These are phyloP conservation scores for Malurus cyaneus DNA, from an alignment of 2,113 vertebrate genomes.

Conservation along the genomic window DNA sequence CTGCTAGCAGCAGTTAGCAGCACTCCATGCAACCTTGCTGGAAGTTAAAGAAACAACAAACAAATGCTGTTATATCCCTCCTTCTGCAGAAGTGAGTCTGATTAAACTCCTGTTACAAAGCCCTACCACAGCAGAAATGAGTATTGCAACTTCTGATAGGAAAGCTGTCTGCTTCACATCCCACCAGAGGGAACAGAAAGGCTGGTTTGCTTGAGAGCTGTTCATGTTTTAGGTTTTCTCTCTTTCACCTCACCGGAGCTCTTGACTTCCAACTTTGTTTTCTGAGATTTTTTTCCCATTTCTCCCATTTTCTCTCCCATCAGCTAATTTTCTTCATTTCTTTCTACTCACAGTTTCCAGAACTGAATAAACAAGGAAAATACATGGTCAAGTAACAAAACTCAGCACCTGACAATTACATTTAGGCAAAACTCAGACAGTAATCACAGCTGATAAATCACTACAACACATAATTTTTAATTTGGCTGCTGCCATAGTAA, in stretches of 20 bases:
- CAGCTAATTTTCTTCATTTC: not conserved
- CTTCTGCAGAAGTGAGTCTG: not conserved
- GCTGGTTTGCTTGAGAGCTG: not conserved
- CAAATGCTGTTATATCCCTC: not conserved
- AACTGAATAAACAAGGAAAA: not conserved
- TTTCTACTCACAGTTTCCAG: not conserved
- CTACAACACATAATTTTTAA: not conserved
- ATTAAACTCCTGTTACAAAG: not conserved
- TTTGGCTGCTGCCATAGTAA: not conserved
- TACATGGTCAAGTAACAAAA: not conserved
- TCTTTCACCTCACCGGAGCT: not conserved
- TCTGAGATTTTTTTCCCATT: not conserved
- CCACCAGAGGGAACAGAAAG: not conserved
- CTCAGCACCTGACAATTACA: not conserved
- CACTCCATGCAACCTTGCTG: not conserved
- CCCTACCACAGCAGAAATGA: fast-evolving
- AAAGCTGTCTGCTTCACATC: not conserved
- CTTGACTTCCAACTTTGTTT: not conserved
- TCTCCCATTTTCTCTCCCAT: not conserved
- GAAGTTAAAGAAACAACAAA: not conserved
- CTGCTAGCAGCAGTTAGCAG: not conserved
- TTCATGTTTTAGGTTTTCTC: not conserved
- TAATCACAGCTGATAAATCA: not conserved
- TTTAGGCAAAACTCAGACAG: not conserved
- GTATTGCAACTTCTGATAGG: not conserved